These are phyloP conservation scores for Helarctos malayanus DNA, from an alignment of 2,797 vertebrate genomes.

Conservation along the genomic window DNA sequence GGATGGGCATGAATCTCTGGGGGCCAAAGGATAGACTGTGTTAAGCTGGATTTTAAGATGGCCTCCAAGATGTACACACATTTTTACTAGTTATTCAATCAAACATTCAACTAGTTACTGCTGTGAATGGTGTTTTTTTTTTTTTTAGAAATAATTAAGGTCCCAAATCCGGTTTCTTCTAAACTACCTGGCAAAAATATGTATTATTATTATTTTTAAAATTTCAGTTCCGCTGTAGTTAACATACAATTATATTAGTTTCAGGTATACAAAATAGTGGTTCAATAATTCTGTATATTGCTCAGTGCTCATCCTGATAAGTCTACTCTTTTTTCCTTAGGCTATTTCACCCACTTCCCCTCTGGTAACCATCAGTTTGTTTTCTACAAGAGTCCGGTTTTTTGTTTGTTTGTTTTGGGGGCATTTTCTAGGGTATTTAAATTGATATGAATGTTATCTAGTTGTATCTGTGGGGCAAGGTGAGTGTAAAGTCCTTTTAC, in stretches of 20 bases:
- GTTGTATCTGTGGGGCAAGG: not conserved
- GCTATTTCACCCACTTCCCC: not conserved
- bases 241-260: not conserved
- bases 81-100: not conserved
- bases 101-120: not conserved
- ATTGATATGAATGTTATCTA: not conserved
- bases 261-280: not conserved
- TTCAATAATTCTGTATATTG: not conserved
- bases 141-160: not conserved
- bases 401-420: not conserved
- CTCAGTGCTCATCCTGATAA: not conserved
- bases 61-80: not conserved
- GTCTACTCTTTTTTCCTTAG: not conserved
- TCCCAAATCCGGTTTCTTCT: not conserved
- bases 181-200: not conserved
- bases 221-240: not conserved
- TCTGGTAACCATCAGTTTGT: not conserved
- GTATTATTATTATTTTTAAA: not conserved
- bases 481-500: not conserved
- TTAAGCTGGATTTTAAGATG: slow-evolving; percentile 17
- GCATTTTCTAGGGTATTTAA: not conserved
- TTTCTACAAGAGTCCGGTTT: not conserved
- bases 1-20: not conserved
- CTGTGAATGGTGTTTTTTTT: not conserved
- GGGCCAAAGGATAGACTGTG: not conserved